Evolutionary conservation across 2,797 vertebrate genomes (phyloP), one percentile per base, ranked within the genome.

Genomic region (Pachyuromys duprasi): DNA sequence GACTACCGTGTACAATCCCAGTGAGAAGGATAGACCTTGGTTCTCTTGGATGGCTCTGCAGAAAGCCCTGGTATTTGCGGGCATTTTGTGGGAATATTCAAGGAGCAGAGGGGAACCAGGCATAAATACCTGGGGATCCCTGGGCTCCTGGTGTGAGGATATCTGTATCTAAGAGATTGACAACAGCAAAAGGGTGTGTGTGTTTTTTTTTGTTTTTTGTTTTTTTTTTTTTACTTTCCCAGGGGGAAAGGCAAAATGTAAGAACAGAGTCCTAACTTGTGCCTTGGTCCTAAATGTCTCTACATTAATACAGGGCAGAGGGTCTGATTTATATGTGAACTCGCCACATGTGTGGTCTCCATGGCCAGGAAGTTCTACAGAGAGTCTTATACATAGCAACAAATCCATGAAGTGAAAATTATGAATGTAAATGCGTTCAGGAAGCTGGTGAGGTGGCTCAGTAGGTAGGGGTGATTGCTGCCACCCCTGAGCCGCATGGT

Each of bases 341-440:
- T 76, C 39, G 14, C 26, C 53, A 39, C 18, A 62, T 31, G 28
- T 63, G 6, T 28, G 3, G 75, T 42, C n/a, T 39, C 45, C 9
- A 0, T 49, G 36, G 65, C 82, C 74, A 89, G 1, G 49, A 86
- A 86, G n/a, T 90, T 91, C 79, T 72, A 3, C 39, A 90, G 83
- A 95, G 76, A 89, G 42, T 49, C 82, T 91, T 79, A 1, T 72
- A 69, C 36, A 11, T 53, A 87, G 65, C 88, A 70, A 87, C 83
- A 92, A 90, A 83, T 39, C 93, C 20, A 2, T 26, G 20, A 92
- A 79, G 92, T 49, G 70, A 75, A 96, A 82, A 70, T 82, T 63
- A 69, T 5, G 7, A 28, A 79, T 81, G 79, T 4, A 60, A 3
- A 76, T 70, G 39, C 42, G 57, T 75, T 92, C 12, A 26, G 74